phyloP scores from a whole-genome alignment of 2,113 vertebrate genomes.

The Gasterosteus nipponicus region DNA sequence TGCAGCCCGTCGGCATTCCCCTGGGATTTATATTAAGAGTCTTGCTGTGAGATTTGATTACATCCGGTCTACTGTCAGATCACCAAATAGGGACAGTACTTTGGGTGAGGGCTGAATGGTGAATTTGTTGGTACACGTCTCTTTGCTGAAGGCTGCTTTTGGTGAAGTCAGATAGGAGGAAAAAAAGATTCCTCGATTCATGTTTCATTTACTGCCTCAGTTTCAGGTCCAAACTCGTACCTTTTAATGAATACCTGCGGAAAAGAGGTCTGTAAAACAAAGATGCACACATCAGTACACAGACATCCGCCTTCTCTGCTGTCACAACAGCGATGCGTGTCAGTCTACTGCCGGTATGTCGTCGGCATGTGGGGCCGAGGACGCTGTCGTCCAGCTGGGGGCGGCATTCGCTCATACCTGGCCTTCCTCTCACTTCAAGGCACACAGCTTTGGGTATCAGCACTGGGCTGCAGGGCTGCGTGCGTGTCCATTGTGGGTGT shows the following conservation, averaged over 20 bases:
- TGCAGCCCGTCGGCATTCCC: background rate
- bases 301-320: conserved; percentile 6
- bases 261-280: conserved; percentile 37
- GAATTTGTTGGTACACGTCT: conserved; percentile 69
- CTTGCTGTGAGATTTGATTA: background rate
- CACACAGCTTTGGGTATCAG: conserved; percentile 41
- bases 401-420: conserved; percentile 47
- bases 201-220: conserved; percentile 61
- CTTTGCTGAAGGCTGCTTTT: conserved; percentile 22
- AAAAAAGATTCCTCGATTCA: conserved; percentile 61
- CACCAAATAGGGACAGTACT: conserved; percentile 1
- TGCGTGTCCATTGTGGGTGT: background rate
- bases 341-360: background rate
- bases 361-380: background rate
- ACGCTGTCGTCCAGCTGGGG: conserved; percentile 13
- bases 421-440: conserved; percentile 22
- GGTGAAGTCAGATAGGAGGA: conserved; percentile 23
- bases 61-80: background rate
- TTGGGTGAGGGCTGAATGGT: conserved; percentile 20
- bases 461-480: background rate
- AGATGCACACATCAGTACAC: conserved; percentile 27
- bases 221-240: conserved; percentile 74
- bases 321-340: conserved; percentile 25
- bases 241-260: conserved; percentile 69
- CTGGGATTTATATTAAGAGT: background rate